Evolutionary conservation across 92 coral and sea anemone genomes (phyloP).

Genomic region (Metridium senile): DNA sequence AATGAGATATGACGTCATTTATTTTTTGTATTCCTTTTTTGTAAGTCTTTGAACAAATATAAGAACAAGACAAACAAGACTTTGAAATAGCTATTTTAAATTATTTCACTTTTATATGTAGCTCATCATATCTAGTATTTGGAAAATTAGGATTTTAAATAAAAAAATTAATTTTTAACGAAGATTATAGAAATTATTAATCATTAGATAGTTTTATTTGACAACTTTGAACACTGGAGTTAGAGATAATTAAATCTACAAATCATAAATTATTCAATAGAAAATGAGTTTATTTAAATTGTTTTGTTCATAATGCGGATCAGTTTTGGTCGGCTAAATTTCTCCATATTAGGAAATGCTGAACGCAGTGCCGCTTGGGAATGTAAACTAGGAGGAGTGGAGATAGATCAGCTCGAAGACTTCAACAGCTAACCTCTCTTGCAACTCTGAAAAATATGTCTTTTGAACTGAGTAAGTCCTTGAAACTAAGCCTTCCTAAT

Average conservation of each 20-base stretch:
- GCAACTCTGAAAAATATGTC: conserved; percentile 27
- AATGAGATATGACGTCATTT: background rate
- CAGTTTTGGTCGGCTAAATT: background rate
- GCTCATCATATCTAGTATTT: no score
- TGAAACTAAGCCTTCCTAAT: background rate
- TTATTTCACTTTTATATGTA: no score
- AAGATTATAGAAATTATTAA: no score
- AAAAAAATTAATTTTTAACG: no score
- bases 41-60: background rate
- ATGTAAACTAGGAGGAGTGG: conserved; percentile 14
- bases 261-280: background rate
- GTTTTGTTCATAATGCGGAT: background rate
- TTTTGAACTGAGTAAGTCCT: conserved; percentile 33
- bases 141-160: no score
- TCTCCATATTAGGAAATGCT: conserved; percentile 16
- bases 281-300: background rate
- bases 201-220: no score
- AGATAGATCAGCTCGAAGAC: no score
- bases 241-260: background rate
- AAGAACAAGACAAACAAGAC: no score
- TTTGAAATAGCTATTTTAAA: no score
- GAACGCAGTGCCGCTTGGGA: conserved; percentile 28
- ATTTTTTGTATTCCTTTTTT: no score
- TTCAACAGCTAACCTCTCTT: background rate
- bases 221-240: no score